Conservation (phyloP, 1,140 invertebrate genomes). For the Forficula auricularia region DNA sequence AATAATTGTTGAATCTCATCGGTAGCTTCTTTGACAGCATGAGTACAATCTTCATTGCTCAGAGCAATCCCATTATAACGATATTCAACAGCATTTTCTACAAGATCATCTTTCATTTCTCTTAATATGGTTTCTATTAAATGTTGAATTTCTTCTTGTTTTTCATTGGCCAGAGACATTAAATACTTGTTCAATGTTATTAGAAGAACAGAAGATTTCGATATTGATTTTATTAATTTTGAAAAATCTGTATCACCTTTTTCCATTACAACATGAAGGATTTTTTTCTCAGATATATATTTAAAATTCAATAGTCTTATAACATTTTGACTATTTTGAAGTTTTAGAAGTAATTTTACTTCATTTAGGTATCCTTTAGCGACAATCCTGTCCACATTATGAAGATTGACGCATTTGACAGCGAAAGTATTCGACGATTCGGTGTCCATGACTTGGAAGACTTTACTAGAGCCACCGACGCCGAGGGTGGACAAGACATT, state of each 20-base stretch:
- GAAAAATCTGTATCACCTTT: constrained; percentile 80
- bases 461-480: constrained; percentile 40
- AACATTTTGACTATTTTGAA: constrained; percentile 67
- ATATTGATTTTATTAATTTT: constrained; percentile 45
- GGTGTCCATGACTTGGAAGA: constrained; percentile 29
- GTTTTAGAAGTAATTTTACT: constrained; percentile 61
- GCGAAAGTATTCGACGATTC: constrained; percentile 25
- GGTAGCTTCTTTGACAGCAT: constrained; percentile 34
- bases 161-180: too few species aligned
- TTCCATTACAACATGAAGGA: constrained; percentile 76
- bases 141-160: too few species aligned
- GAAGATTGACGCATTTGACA: constrained; percentile 50
- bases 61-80: constrained; percentile 9
- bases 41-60: constrained; percentile 21
- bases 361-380: constrained; percentile 77
- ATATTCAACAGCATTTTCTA: too few species aligned
- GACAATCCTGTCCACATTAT: constrained; percentile 44
- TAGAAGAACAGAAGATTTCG: too few species aligned
- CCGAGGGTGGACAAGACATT: constrained; percentile 28
- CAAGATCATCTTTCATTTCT: too few species aligned
- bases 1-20: constrained; percentile 67
- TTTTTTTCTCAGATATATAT: constrained; percentile 23
- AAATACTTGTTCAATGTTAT: too few species aligned
- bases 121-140: too few species aligned
- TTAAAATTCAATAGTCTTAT: constrained; percentile 72